Base-by-base conservation (phyloP, 1,140 invertebrate genomes). In the Drosophila pseudoananassae region DNA sequence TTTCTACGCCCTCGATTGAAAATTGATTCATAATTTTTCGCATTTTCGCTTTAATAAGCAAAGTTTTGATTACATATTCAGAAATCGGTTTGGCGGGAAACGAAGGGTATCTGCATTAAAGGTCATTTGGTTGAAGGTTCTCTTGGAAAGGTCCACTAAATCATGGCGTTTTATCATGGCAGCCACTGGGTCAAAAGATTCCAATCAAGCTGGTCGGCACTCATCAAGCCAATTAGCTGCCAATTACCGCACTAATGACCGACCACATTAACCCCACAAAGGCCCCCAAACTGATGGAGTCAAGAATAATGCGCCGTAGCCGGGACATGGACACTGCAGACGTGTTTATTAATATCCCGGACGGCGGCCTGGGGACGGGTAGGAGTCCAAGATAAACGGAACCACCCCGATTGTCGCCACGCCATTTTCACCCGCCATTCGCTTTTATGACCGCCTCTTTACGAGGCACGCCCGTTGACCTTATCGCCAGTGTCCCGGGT, bases 1-100 rank as follows among this genome's bases (percentile, higher is more conserved):
- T 84, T 25, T 38, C 49, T 36, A 73, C 31, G 46, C 8, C 25
- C 4, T 33, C n/a, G 10, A 29, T 20, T 47, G 46, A 51, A 78
- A 75, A 87, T 82, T 81, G 78, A 87, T 85, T 85, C 82, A 85
- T 85, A 81, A 87, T 82, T 85, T 81, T 63, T 23, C 46, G 15
- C 63, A 81, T 70, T 87, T 85, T 75, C 47, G 61, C 63, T 78
- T 56, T 82, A 87, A 81, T 78, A 74, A 65, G 54, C 52, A 70
- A 82, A 75, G 51, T 84, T 80, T 43, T 79, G 58, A 85, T 76
- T 73, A 60, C 66, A 49, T 64, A 69, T 76, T 50, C 59, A 51
- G 36, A 43, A 54, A 15, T 17, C 1, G 8, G 17, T 23, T 46
- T 45, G 15, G 4, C 10, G 40, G 36, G 14, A 31, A 8, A 36